These are phyloP conservation scores for Sakesphorus luctuosus DNA, from an alignment of 2,113 vertebrate genomes.

Conservation along the genomic window DNA sequence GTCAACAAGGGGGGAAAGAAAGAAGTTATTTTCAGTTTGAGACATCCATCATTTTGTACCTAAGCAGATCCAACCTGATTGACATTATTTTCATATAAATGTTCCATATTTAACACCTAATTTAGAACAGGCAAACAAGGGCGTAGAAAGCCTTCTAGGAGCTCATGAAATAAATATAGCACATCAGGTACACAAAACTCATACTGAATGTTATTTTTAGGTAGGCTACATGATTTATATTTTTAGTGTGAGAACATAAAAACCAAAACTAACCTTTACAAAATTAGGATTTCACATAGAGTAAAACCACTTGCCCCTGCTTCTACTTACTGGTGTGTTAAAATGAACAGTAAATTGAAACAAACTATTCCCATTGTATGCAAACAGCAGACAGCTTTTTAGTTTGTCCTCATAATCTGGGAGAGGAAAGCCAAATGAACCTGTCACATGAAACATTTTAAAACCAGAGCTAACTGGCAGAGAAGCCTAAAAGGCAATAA, in stretches of 20 bases:
- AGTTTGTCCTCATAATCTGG: neutral
- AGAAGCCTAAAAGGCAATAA: neutral
- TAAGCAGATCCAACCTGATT: neutral
- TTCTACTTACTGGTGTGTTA: neutral
- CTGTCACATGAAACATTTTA: neutral
- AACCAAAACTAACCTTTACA: neutral
- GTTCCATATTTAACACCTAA: neutral
- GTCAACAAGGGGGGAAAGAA: neutral
- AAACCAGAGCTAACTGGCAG: neutral
- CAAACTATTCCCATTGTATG: neutral
- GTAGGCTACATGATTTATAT: neutral
- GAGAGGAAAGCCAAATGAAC: neutral
- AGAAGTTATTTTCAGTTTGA: neutral
- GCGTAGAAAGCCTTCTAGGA: neutral
- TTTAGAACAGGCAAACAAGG: conserved; percentile 2
- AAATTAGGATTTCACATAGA: neutral
- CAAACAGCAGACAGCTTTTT: neutral
- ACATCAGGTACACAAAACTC: neutral
- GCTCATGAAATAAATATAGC: neutral
- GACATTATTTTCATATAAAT: neutral
- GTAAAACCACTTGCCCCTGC: neutral
- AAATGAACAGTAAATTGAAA: neutral
- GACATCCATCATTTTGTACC: neutral
- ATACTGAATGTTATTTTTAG: neutral
- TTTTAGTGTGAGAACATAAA: neutral